Conservation (phyloP, 2,113 vertebrate genomes). For the Phylloscopus whistleri region DNA sequence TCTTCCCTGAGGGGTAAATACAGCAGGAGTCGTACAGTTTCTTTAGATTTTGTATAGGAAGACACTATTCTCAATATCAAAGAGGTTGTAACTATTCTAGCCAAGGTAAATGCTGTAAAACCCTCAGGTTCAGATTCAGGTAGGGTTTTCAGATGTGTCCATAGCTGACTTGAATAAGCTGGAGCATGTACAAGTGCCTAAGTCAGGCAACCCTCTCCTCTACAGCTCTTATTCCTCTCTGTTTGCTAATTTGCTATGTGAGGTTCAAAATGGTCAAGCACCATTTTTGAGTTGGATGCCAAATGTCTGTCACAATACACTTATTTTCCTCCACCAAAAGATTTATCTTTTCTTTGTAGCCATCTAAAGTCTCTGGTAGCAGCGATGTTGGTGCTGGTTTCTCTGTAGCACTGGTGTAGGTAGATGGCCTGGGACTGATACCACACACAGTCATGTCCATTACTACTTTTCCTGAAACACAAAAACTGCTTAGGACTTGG, state of each 20-base stretch:
- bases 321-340: not conserved
- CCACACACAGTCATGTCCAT: not conserved
- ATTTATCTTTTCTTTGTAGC: not conserved
- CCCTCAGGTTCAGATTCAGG: not conserved
- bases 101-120: not conserved
- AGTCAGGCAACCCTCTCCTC: not conserved
- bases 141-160: not conserved
- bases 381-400: not conserved
- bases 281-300: not conserved
- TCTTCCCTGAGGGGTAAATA: not conserved
- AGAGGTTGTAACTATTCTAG: not conserved
- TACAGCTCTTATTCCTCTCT: not conserved
- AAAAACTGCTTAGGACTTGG: not conserved
- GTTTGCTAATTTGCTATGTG: not conserved
- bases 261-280: not conserved
- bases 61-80: not conserved
- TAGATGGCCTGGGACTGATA: not conserved
- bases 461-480: not conserved
- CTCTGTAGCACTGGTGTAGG: not conserved
- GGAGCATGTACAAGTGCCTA: not conserved
- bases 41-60: not conserved
- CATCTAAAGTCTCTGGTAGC: not conserved
- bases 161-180: not conserved
- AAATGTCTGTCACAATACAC: not conserved
- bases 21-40: not conserved